These are phyloP conservation scores for Suillia variegata DNA, from an alignment of 2,888 invertebrate species.

Conservation along the genomic window DNA sequence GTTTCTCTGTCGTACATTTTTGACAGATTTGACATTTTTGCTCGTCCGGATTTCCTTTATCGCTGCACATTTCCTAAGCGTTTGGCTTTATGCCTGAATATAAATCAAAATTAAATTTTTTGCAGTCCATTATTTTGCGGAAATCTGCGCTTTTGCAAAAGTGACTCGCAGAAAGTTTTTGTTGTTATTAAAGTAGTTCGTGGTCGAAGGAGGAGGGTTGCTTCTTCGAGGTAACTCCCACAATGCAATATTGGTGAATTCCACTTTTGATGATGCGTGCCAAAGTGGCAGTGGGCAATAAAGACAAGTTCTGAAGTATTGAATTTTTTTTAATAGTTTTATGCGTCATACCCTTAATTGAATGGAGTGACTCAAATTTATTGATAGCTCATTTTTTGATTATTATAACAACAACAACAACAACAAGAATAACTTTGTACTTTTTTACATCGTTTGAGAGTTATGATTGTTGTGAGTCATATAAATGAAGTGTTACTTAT, in stretches of 20 bases:
- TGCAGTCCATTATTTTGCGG: no score
- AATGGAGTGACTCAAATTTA: neutral
- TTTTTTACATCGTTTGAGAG: no score
- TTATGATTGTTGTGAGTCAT: no score
- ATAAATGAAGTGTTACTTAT: no score
- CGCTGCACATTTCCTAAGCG: neutral
- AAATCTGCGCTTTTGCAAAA: neutral
- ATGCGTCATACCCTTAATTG: neutral
- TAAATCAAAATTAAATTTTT: neutral
- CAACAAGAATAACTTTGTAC: no score
- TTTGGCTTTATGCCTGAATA: neutral
- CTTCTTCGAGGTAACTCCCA: neutral
- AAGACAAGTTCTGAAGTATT: no score
- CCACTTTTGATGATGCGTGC: neutral
- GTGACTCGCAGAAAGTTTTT: neutral
- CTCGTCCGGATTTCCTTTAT: neutral
- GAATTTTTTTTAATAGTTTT: no score
- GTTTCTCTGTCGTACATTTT: neutral
- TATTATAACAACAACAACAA: no score
- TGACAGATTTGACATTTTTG: neutral
- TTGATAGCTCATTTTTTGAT: no score
- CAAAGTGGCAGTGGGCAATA: no score
- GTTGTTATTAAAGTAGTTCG: neutral
- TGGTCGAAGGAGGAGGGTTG: neutral
- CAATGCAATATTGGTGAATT: no score